These are phyloP conservation scores for Dendrophyllia cribrosa DNA, from an alignment of 64 coral and sea anemone species.

Conservation along the genomic window DNA sequence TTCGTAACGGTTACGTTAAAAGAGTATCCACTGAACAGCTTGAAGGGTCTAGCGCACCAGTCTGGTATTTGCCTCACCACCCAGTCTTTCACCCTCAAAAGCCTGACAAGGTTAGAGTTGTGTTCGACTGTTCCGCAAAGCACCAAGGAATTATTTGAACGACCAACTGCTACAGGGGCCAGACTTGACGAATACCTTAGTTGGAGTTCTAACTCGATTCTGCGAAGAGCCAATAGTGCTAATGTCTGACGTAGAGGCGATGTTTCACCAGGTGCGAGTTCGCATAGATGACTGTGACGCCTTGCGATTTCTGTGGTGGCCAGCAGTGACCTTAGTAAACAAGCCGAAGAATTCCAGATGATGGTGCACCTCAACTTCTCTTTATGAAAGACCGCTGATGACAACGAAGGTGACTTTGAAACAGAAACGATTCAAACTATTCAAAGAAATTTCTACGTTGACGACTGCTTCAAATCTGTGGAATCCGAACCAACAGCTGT, in stretches of 20 bases:
- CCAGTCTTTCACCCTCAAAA: slow-evolving; percentile 41
- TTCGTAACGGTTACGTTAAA: slow-evolving; percentile 30
- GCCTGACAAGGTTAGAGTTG: slow-evolving; percentile 33
- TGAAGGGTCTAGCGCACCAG: background rate
- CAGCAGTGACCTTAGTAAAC: slow-evolving; percentile 16
- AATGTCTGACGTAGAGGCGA: slow-evolving; percentile 32
- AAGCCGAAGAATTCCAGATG: background rate
- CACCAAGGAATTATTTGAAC: slow-evolving; percentile 4
- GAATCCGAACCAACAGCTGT: too few species aligned
- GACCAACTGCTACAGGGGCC: slow-evolving; percentile 10
- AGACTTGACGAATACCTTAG: background rate
- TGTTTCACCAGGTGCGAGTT: slow-evolving; percentile 58
- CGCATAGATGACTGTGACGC: background rate
- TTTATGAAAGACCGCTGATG: too few species aligned
- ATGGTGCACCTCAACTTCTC: too few species aligned
- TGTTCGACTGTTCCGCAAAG: slow-evolving; percentile 51
- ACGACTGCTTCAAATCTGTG: too few species aligned
- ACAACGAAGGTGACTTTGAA: too few species aligned
- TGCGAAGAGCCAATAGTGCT: background rate
- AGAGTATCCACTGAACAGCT: background rate
- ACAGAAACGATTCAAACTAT: too few species aligned
- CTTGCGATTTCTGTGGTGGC: slow-evolving; percentile 38
- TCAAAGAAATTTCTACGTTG: too few species aligned
- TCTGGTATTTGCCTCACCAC: slow-evolving; percentile 51
- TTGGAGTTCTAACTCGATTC: slow-evolving; percentile 48